phyloP scores from a whole-genome alignment of 2,797 vertebrate genomes.

The Hyperoplus immaculatus region DNA sequence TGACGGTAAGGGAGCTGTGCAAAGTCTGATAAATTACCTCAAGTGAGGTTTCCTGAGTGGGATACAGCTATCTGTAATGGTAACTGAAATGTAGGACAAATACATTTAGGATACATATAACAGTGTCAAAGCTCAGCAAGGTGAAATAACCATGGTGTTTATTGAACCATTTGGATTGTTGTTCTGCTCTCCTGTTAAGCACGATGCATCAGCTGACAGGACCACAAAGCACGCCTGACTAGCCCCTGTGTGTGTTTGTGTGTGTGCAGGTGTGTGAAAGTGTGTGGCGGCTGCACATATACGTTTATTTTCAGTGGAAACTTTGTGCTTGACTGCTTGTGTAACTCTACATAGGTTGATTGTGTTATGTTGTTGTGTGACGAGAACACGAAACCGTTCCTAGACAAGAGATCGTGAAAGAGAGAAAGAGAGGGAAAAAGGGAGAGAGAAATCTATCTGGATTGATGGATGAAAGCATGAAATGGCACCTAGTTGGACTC shows the following conservation, averaged over 20 bases:
- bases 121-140: conserved; percentile 18
- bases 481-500: conserved; percentile 40
- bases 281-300: conserved; percentile 16
- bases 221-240: conserved; percentile 51
- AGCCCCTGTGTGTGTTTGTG: conserved; percentile 19
- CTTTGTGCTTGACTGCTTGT: conserved; percentile 60
- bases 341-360: conserved; percentile 72
- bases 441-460: conserved; percentile 14
- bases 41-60: background rate
- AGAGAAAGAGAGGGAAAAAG: conserved; percentile 8
- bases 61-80: conserved; percentile 14
- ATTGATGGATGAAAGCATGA: conserved; percentile 32
- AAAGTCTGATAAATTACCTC: background rate
- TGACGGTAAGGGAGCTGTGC: background rate
- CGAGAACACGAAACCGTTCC: conserved; percentile 61
- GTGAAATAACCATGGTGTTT: conserved; percentile 59
- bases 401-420: conserved; percentile 28
- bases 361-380: conserved; percentile 61
- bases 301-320: conserved; percentile 55
- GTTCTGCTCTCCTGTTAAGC: conserved; percentile 45
- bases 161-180: conserved; percentile 57
- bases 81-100: conserved; percentile 10
- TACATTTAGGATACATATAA: conserved; percentile 31
- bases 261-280: conserved; percentile 21
- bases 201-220: conserved; percentile 60